Evolutionary conservation across 53 echinoderm and acorn worm species (phyloP).

Genomic region (Echinometra lucunter): DNA sequence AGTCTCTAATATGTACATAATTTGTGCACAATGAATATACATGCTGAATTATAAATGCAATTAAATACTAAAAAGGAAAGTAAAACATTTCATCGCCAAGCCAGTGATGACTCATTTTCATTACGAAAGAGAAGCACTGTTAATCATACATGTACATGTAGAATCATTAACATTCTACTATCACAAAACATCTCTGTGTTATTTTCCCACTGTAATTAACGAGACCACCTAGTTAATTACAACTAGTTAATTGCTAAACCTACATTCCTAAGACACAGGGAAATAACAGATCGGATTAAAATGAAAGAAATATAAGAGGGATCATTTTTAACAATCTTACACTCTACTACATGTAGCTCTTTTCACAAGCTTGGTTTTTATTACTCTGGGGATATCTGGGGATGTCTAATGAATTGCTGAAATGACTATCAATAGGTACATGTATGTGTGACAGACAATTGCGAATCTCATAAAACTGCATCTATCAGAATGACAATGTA

Average conservation of each 20-base stretch:
- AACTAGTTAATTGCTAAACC: not conserved
- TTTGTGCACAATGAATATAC: too few species aligned
- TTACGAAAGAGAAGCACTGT: not conserved
- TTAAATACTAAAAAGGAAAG: too few species aligned
- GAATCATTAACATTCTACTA: not conserved
- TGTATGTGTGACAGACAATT: not conserved
- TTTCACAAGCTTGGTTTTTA: not conserved
- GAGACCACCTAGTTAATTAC: not conserved
- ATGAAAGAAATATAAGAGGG: not conserved
- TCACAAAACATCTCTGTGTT: not conserved
- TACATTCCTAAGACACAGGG: constrained; percentile 2
- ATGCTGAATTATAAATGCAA: too few species aligned
- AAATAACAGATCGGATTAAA: not conserved
- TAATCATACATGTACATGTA: not conserved
- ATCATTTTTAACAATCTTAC: not conserved
- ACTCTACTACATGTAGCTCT: not conserved
- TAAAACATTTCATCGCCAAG: too few species aligned
- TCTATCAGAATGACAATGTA: not conserved
- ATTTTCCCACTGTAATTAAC: not conserved
- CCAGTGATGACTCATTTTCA: not conserved
- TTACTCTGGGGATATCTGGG: too few species aligned
- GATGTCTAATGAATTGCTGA: not conserved
- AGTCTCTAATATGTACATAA: too few species aligned
- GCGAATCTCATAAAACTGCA: constrained; percentile 26
- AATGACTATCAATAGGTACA: not conserved